Conservation (phyloP, 2,113 vertebrate genomes). For the Mirounga angustirostris region DNA sequence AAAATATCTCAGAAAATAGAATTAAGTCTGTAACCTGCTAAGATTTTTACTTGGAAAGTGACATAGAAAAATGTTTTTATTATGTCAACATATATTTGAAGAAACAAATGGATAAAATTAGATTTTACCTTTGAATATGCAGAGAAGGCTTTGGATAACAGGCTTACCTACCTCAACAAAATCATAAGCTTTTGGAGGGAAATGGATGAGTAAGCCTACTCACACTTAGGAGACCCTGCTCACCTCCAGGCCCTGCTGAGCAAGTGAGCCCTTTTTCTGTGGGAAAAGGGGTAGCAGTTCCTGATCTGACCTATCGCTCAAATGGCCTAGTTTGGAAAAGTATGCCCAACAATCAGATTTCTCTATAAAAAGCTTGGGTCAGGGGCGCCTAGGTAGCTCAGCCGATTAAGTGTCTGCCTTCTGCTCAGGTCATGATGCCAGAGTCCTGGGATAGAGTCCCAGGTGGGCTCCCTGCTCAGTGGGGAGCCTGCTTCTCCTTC, state of each 20-base stretch:
- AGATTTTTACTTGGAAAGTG: background rate
- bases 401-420: background rate
- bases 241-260: rapidly evolving
- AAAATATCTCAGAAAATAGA: background rate
- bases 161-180: background rate
- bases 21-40: background rate
- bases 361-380: background rate
- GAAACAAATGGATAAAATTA: background rate
- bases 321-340: background rate
- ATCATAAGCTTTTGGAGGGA: background rate
- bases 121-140: background rate
- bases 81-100: background rate
- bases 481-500: background rate
- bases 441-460: background rate
- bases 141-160: background rate
- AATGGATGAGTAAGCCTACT: background rate
- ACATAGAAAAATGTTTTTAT: background rate
- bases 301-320: background rate
- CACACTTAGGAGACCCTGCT: background rate
- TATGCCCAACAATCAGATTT: background rate
- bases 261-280: background rate
- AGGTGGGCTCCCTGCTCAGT: background rate
- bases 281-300: background rate
- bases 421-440: background rate
- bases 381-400: background rate